Evolutionary conservation across 2,888 invertebrate species (phyloP).

Genomic region (Drosophila imparisetae): DNA sequence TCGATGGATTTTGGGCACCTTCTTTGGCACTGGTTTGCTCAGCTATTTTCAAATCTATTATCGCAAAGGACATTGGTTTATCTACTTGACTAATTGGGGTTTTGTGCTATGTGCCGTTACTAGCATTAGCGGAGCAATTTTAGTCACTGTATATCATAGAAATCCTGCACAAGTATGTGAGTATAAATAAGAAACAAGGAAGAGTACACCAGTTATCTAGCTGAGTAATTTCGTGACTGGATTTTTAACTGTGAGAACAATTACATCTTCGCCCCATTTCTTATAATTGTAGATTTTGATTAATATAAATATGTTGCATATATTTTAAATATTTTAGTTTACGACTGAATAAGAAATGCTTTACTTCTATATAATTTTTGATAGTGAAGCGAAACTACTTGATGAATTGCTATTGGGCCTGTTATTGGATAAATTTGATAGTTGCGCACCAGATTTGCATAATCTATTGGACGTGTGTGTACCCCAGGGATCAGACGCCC

Average conservation of each 20-base stretch:
- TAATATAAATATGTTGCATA: background rate
- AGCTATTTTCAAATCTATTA: background rate
- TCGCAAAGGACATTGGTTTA: slow-evolving; percentile 23
- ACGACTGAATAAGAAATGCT: background rate
- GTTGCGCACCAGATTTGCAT: background rate
- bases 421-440: slow-evolving; percentile 43
- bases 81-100: slow-evolving; percentile 56
- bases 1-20: slow-evolving; percentile 45
- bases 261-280: background rate
- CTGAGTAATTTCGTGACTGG: background rate
- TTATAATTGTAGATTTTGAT: background rate
- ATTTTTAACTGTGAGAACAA: background rate
- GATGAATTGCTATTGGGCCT: slow-evolving; percentile 45
- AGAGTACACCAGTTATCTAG: background rate
- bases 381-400: background rate
- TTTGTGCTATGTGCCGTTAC: slow-evolving; percentile 35
- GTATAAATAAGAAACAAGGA: background rate
- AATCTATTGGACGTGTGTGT: slow-evolving; percentile 45
- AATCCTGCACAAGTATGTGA: slow-evolving; percentile 32
- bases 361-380: too few species aligned
- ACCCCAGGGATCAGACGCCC: slow-evolving; percentile 4
- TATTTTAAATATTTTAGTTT: background rate
- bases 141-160: slow-evolving; percentile 25
- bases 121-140: slow-evolving; percentile 36
- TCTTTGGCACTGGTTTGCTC: slow-evolving; percentile 23